Base-by-base conservation (phyloP, 2,113 vertebrate species). In the Sminthopsis crassicaudata region DNA sequence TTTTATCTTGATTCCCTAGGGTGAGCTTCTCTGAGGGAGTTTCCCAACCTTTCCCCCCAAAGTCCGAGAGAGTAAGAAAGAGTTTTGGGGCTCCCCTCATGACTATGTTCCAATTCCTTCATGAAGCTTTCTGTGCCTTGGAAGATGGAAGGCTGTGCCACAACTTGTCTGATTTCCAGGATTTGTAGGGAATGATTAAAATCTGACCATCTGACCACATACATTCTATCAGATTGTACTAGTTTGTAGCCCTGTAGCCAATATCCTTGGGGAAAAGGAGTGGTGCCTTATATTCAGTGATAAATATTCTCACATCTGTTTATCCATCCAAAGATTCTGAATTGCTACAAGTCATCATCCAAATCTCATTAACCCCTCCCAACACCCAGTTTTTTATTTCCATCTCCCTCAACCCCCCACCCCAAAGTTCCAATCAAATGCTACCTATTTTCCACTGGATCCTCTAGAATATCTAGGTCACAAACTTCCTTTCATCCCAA, bases 101-200 rank as follows among this genome's bases (percentile, higher is more conserved):
- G 5, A 16, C 30, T 50, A 57, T 0, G 3, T 54, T 22, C 0
- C 0, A 2, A 30, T 22, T 89, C 55, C n/a, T 91, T 46, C 25
- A 25, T 5, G 84, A 88, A 92, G 8, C n/a, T 57, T 51, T n/a
- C 52, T 51, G 1, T 22, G 9, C 54, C 23, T 53, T n/a, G n/a
- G n/a, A n/a, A n/a, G n/a, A n/a, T n/a, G n/a, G n/a, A n/a, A n/a
- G n/a, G n/a, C n/a, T n/a, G 60, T 48, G 53, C 53, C 14, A 12
- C 27, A 60, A 36, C 27, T 88, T 67, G 36, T 84, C n/a, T 76
- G 60, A 76, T 36, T 76, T 76, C 60, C 60, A 76, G 4, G 14
- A 5, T 76, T 36, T 76, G 0, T 76, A 30, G 57, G 11, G 57
- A 60, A 60, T 27, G 36, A 30, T 27, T 30, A 30, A 30, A 60